Evolutionary conservation across 2,113 vertebrate genomes (phyloP), one percentile per base, ranked within the genome.

Genomic region (Boleophthalmus pectinirostris): DNA sequence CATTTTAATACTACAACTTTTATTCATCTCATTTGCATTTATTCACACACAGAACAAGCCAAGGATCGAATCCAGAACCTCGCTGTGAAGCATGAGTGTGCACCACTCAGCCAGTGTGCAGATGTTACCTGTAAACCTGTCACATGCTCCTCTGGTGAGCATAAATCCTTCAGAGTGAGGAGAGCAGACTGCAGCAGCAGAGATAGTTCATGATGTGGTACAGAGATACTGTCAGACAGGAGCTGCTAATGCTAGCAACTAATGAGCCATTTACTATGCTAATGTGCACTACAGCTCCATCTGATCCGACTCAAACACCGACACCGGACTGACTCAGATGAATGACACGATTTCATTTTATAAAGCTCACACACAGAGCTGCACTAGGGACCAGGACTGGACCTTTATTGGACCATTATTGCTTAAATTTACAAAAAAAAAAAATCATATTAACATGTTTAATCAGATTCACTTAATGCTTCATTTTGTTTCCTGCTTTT

Each of bases 121-220:
- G 38, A 43, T 51, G 47, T 49, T 49, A 16, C 15, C 47, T 49
- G 47, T 18, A 49, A 49, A 49, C 15, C 38, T 43, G 16, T 18
- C 15, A 49, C 18, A 18, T 35, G 51, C 14, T 12, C 35, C 49
- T n/a, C 57, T 60, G 18, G 47, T n/a, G 65, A 18, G 11, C 21
- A 79, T 78, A 75, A 85, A 86, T 84, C 80, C 83, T 81, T 86
- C 78, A 83, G 68, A 25, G 29, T 75, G 73, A 67, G 25, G 70
- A 67, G 74, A 72, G 69, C 74, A 10, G 12, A 67, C 70, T 65
- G 72, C 25, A 63, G 25, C 82, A 72, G 77, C 65, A 29, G 47
- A 69, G 38, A 69, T 69, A 73, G 83, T 64, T 70, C 74, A 84
- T 80, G 86, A 73, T 85, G 78, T 61, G 67, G 20, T 23, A 56